Base-by-base conservation (phyloP, 2,888 invertebrate species). In the Notodonta dromedarius region DNA sequence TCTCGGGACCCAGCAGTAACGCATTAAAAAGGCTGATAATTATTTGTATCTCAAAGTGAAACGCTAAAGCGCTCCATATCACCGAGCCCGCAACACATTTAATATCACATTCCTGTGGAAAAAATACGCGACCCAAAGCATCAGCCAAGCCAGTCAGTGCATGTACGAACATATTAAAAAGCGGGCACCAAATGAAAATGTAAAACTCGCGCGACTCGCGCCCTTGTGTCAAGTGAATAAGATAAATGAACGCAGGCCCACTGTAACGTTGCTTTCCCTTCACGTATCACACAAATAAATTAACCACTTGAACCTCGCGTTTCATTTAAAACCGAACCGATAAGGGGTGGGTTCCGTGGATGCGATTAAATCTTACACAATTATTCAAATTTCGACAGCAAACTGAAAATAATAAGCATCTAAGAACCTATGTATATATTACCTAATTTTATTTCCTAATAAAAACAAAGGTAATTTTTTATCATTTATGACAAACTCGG, bases 191-290 rank as follows among this genome's bases (percentile, higher is more conserved):
- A 88, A 87, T 88, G 88, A 87, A 88, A 88, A 87, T 84, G 86
- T 85, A 81, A 85, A 87, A 87, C 80, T 82, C 82, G 69, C 63
- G 77, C 75, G 74, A 84, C 85, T 84, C 85, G 83, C 82, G 85
- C 87, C 82, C 87, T 84, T 78, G 82, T 83, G 80, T 79, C 78
- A 84, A 86, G 86, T 87, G 88, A 88, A 87, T 85, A 87, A 88
- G 88, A 88, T 87, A 84, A 88, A 88, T 87, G 87, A 79, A 78
- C 77, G 66, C 58, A 58, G 66, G 71, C 71, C 71, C 75, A 79
- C 76, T 76, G 78, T 74, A 80, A 80, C 76, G 83, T 35, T 16
- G 46, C 46, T 46, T 79, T 82, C 80, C 78, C 77, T 86, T 80
- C 78, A 73, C 80, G 83, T 84, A 84, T 82, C 82, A 79, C 80